Evolutionary conservation across 1,140 invertebrate genomes (phyloP).

Genomic region (Drosophila sproati): DNA sequence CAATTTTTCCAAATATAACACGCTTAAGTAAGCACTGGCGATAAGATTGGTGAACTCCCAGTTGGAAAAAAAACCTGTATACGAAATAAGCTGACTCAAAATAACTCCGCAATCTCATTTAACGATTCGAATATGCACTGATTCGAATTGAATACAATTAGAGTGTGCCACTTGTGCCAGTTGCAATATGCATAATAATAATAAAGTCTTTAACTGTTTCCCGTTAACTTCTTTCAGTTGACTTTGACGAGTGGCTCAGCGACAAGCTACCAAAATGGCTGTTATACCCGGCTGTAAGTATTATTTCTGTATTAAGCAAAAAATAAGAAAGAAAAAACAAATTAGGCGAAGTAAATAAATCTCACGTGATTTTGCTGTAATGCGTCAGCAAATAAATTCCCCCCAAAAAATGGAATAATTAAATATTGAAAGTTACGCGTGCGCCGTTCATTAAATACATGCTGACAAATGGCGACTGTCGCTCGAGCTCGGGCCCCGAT

Average conservation of each 20-base stretch:
- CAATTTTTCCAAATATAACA: background rate
- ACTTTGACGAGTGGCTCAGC: slow-evolving; percentile 32
- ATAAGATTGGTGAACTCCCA: background rate
- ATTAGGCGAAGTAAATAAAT: slow-evolving; percentile 46
- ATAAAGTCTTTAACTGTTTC: slow-evolving; percentile 48
- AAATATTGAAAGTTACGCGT: slow-evolving; percentile 64
- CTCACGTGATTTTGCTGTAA: slow-evolving; percentile 51
- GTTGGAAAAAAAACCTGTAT: slow-evolving; percentile 10
- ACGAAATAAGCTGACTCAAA: slow-evolving; percentile 28
- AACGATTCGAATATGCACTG: slow-evolving; percentile 11
- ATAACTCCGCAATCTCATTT: slow-evolving; percentile 20
- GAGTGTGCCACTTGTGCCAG: slow-evolving; percentile 2
- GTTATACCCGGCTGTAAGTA: slow-evolving; percentile 79
- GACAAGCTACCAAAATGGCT: slow-evolving; percentile 68
- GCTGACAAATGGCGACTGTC: slow-evolving; percentile 1
- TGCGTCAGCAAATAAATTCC: slow-evolving; percentile 37
- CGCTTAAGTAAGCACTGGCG: background rate
- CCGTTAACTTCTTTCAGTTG: slow-evolving; percentile 61
- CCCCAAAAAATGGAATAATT: slow-evolving; percentile 29
- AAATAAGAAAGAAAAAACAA: slow-evolving; percentile 13
- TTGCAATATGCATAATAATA: slow-evolving; percentile 16
- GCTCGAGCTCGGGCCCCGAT: background rate
- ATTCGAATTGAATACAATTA: slow-evolving; percentile 11
- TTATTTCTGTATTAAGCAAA: slow-evolving; percentile 23
- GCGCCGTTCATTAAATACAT: slow-evolving; percentile 48